Conservation (phyloP, 2,888 invertebrate species). For the Ormyrus rosae region DNA sequence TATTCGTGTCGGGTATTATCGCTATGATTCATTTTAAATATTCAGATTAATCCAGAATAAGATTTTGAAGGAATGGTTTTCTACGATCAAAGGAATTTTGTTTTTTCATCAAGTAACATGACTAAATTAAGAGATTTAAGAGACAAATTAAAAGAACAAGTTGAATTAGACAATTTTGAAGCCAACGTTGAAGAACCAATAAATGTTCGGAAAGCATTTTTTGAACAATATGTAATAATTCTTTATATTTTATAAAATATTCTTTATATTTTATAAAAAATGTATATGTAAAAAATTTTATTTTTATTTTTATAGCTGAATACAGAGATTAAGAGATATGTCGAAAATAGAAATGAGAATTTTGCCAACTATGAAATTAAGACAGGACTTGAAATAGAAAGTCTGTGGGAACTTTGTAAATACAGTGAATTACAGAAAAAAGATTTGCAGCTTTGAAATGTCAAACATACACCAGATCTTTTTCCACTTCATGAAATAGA, state of each 20-base stretch:
- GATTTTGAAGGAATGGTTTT: conserved; percentile 75
- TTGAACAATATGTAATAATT: conserved; percentile 77
- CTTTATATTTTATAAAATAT: too few relatives aligned
- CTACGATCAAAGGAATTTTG: conserved; percentile 77
- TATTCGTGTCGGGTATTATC: too few relatives aligned
- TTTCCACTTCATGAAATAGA: conserved; percentile 88
- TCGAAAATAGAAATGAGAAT: conserved; percentile 86
- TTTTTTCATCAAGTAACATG: conserved; percentile 81
- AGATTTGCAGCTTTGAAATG: conserved; percentile 82
- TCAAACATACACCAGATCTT: conserved; percentile 86
- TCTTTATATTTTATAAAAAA: too few relatives aligned
- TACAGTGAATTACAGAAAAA: conserved; percentile 80
- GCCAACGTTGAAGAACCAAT: conserved; percentile 83
- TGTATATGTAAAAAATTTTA: too few relatives aligned
- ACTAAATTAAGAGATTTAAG: conserved; percentile 79
- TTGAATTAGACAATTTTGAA: conserved; percentile 78
- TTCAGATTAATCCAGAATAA: conserved; percentile 66
- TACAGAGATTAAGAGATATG: conserved; percentile 85
- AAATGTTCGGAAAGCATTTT: conserved; percentile 81
- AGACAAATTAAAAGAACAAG: conserved; percentile 78
- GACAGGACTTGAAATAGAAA: conserved; percentile 83
- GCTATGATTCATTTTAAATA: too few relatives aligned
- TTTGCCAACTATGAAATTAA: conserved; percentile 81
- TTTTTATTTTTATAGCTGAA: conserved; percentile 75
- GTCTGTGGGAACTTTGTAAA: conserved; percentile 88